Evolutionary conservation across 2,888 invertebrate species (phyloP).

Genomic region (Apamea sordens): DNA sequence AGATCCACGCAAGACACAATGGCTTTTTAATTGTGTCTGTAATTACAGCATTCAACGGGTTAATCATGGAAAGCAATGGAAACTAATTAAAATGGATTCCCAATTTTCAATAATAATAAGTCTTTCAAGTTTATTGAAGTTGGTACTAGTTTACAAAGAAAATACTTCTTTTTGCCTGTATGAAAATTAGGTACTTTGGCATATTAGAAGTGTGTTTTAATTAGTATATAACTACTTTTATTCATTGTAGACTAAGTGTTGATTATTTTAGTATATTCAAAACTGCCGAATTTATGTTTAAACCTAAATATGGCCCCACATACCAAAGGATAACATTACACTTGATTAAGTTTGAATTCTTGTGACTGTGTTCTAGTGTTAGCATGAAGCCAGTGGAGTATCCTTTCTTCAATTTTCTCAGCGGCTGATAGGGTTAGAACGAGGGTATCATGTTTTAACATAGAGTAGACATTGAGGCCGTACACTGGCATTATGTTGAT

Average conservation of each 20-base stretch:
- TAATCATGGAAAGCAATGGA: not conserved
- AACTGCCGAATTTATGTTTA: not conserved
- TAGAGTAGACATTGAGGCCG: slow-evolving; percentile 98
- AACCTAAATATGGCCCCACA: not conserved
- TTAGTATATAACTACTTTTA: not conserved
- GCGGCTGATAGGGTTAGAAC: slow-evolving; percentile 96
- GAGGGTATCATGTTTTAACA: slow-evolving; percentile 98
- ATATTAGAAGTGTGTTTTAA: not conserved
- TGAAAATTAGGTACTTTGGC: not conserved
- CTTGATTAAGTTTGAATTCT: slow-evolving; percentile 92
- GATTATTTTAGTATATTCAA: not conserved
- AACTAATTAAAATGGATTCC: not conserved
- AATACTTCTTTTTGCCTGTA: not conserved
- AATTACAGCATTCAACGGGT: no score
- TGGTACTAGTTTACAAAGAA: no score
- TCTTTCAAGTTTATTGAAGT: not conserved
- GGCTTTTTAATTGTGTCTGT: no score
- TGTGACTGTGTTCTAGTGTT: slow-evolving; percentile 84
- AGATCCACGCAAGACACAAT: no score
- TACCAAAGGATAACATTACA: slow-evolving; percentile 70
- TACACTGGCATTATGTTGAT: slow-evolving; percentile 98
- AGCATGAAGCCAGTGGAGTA: slow-evolving; percentile 93
- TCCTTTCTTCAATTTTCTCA: slow-evolving; percentile 94
- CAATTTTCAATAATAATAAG: not conserved
- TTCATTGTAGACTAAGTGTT: not conserved